Evolutionary conservation across 2,797 vertebrate species (phyloP), one percentile per base, ranked within the genome.

Genomic region (Cercopithecus petaurista): DNA sequence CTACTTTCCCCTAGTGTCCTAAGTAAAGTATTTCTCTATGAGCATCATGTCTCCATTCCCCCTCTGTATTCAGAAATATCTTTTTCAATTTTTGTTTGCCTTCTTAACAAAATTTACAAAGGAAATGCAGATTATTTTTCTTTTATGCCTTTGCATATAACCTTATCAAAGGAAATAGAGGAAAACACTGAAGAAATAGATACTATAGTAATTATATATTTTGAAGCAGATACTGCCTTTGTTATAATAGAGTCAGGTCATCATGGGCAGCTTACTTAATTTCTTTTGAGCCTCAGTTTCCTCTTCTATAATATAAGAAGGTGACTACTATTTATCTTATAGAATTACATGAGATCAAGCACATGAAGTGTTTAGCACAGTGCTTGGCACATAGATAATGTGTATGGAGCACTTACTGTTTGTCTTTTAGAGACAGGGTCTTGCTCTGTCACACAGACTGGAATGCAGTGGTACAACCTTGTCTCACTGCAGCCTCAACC

Each of bases 171-270:
- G 33, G 41, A 90, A 80, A 72, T 67, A 52, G 28, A 79, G 21
- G 33, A 59, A 97, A 89, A 92, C 93, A 21, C 57, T 76, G 14
- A 96, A 75, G 36, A 96, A 90, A 96, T 84, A 80, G 33, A 26
- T 67, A 82, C 26, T 90, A 85, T 0, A 82, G 17, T 80, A 92
- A 83, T 85, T 88, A 28, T 2, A 4, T 52, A 84, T 95, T 89
- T 96, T 93, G 39, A 96, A 84, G 41, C 64, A 80, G 83, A 87
- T 77, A 93, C 43, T 82, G 43, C 67, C 67, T 95, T 96, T 97
- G 26, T 67, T 94, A 22, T 87, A 46, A 76, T 50, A 77, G 76
- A 90, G 86, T 77, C 10, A 50, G 41, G 24, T 67, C 39, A 72
- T 70, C 95, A 26, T 90, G 83, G 28, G n/a, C 17, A 86, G 28